Evolutionary conservation across 2,888 invertebrate genomes (phyloP).

Genomic region (Pinctada fucata): DNA sequence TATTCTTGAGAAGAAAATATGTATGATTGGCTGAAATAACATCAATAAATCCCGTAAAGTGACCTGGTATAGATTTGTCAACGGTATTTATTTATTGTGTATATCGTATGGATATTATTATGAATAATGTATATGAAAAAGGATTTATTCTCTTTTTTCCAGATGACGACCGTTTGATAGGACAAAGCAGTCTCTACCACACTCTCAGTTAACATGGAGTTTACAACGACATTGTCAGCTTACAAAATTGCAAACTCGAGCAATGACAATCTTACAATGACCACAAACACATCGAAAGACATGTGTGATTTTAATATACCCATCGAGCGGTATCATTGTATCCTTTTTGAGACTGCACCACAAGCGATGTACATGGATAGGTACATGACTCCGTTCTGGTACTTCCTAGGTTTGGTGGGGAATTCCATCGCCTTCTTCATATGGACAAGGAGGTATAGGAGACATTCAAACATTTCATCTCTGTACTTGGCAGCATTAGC

Average conservation of each 20-base stretch:
- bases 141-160: too few relatives aligned
- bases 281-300: not conserved
- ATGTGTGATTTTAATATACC: not conserved
- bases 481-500: conserved; percentile 72
- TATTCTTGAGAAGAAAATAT: too few relatives aligned
- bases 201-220: too few relatives aligned
- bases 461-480: conserved; percentile 70
- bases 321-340: conserved; percentile 17
- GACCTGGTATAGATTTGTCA: too few relatives aligned
- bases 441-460: conserved; percentile 71
- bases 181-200: too few relatives aligned
- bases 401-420: conserved; percentile 70
- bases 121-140: too few relatives aligned
- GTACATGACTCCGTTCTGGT: conserved; percentile 71
- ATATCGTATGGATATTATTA: too few relatives aligned
- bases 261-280: not conserved
- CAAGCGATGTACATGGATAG: conserved; percentile 64
- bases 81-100: too few relatives aligned
- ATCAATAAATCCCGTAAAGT: too few relatives aligned
- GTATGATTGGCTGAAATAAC: too few relatives aligned
- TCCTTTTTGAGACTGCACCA: conserved; percentile 22
- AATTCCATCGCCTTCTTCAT: conserved; percentile 70
- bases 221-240: too few relatives aligned
- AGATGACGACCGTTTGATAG: too few relatives aligned
- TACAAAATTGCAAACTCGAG: not conserved